Evolutionary conservation across 2,113 vertebrate species (phyloP), one percentile per base, ranked within the genome.

Genomic region (zebrafish (Danio rerio)): DNA sequence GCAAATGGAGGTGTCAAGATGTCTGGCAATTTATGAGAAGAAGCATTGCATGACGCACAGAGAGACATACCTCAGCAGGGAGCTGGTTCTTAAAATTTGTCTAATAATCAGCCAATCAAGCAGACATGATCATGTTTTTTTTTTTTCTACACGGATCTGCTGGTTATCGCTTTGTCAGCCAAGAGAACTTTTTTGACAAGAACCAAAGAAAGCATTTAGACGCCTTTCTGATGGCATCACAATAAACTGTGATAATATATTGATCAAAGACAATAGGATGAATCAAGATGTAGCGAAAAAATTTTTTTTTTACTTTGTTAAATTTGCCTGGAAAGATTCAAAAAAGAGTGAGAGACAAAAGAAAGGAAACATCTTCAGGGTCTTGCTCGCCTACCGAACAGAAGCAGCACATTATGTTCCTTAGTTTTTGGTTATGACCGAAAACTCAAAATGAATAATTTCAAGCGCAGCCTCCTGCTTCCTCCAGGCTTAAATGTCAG

Each of bases 91-190:
- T 62, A 68, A 79, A 49, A 47, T 61, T 56, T 53, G 20, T 43
- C 53, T 77, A 69, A 77, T 69, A 75, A 77, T 59, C 42, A 69
- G 70, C 52, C 80, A 81, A 71, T 80, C 65, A 71, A n/a, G 15
- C 42, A 31, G 61, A 45, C 63, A 82, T 20, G 40, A 82, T 66
- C 9, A 80, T 20, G 6, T 16, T 63, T 75, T 77, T 50, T 31
- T n/a, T 31, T 31, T 31, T 3, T 31, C 31, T 31, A 31, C n/a
- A 43, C n/a, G 0, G 31, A 77, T 50, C n/a, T 16, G 18, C 7
- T 50, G 56, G 56, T 47, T 49, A 49, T 21, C 56, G 43, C 11
- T 31, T 49, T 42, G 40, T 55, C 50, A 75, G 40, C 31, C 69
- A 55, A 61, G 49, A 53, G 8, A 5, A 12, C 21, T 53, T 31